Conservation (phyloP, 2,888 invertebrate species). For the Orthosia cruda region DNA sequence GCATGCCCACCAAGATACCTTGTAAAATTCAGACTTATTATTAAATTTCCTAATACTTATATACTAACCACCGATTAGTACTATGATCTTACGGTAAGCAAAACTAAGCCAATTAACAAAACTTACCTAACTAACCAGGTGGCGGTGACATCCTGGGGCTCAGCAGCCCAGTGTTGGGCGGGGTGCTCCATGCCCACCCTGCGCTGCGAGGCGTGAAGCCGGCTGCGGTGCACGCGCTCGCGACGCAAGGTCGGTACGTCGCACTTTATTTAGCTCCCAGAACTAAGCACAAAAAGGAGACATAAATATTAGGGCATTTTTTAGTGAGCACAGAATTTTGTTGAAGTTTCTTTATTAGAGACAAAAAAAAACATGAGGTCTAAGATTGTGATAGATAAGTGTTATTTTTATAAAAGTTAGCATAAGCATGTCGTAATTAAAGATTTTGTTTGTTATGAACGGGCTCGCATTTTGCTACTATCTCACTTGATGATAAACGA, state of each 20-base stretch:
- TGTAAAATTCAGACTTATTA: no score
- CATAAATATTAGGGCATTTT: neutral
- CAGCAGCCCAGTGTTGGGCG: constrained; percentile 87
- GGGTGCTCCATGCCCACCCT: constrained; percentile 92
- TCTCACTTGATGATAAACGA: no score
- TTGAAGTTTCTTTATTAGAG: no score
- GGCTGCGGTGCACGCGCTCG: constrained; percentile 87
- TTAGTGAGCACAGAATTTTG: neutral
- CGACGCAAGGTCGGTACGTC: constrained; percentile 91
- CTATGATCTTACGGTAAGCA: neutral
- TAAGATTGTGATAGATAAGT: neutral
- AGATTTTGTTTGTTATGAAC: no score
- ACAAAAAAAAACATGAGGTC: no score
- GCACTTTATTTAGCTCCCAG: constrained; percentile 71
- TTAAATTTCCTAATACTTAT: no score
- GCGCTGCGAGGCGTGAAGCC: constrained; percentile 93
- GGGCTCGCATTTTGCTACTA: no score
- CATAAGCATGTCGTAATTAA: no score
- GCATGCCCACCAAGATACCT: constrained; percentile 84
- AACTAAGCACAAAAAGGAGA: constrained; percentile 39
- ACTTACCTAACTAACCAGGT: constrained; percentile 76
- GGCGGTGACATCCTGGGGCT: constrained; percentile 90
- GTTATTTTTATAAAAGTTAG: neutral
- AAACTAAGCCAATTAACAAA: constrained; percentile 63
- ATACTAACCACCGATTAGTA: no score